Evolutionary conservation across 2,888 invertebrate genomes (phyloP).

Genomic region (Eupithecia exiguata): DNA sequence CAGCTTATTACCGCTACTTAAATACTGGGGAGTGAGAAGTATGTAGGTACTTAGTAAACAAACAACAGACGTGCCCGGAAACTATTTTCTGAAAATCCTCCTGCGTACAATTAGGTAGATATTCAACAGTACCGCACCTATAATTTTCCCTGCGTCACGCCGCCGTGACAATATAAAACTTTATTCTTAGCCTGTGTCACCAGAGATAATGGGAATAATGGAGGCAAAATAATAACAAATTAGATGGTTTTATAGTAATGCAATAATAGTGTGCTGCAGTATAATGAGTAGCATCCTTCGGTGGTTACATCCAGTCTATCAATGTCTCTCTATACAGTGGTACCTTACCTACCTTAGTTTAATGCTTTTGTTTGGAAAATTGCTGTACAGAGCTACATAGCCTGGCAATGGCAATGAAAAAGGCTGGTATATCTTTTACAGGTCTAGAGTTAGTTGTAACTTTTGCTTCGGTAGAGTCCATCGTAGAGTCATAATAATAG

Average conservation of each 20-base stretch:
- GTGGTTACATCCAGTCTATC: slow-evolving; percentile 52
- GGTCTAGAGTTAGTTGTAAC: background rate
- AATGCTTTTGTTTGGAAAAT: slow-evolving; percentile 51
- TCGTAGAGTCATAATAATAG: background rate
- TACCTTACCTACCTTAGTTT: slow-evolving; percentile 18
- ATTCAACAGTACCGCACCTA: slow-evolving; percentile 62
- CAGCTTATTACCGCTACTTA: slow-evolving; percentile 41
- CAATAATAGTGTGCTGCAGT: slow-evolving; percentile 67
- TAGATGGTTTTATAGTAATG: slow-evolving; percentile 77
- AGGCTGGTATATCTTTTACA: background rate
- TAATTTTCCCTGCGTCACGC: slow-evolving; percentile 72
- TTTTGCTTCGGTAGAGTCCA: background rate
- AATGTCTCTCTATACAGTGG: slow-evolving; percentile 39
- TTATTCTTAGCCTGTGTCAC: slow-evolving; percentile 73
- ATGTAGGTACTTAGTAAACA: slow-evolving; percentile 24
- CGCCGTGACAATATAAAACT: slow-evolving; percentile 76
- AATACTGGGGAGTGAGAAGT: slow-evolving; percentile 29
- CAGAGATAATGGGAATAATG: slow-evolving; percentile 81
- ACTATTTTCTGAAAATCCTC: slow-evolving; percentile 63
- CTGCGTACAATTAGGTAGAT: slow-evolving; percentile 48
- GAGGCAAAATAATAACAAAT: slow-evolving; percentile 80
- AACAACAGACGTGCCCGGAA: slow-evolving; percentile 61
- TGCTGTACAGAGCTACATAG: slow-evolving; percentile 30
- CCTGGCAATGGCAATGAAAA: slow-evolving; percentile 4
- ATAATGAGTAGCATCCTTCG: slow-evolving; percentile 69